A percentile compares a stretch with the other conserved stretches of the same genome.
Evolutionary conservation across 2,113 vertebrate species (phyloP).

Genomic region (Melanocharis versteri): DNA sequence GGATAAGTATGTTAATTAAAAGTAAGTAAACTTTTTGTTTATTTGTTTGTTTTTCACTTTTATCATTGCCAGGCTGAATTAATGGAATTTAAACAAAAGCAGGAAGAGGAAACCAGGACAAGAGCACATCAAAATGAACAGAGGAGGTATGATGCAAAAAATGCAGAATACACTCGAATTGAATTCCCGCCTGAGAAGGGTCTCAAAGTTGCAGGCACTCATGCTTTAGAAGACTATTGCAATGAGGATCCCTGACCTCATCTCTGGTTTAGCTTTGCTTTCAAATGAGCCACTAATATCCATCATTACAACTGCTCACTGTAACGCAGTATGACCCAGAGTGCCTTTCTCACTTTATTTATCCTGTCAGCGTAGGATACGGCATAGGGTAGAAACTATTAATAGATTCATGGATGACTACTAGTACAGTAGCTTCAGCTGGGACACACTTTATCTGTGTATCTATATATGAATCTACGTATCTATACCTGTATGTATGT

Average conservation of each 20-base stretch:
- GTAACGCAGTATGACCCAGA: not conserved
- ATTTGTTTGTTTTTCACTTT: not conserved
- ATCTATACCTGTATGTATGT: not conserved
- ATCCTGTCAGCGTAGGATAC: not conserved
- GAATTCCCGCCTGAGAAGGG: not conserved
- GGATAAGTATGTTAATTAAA: not conserved
- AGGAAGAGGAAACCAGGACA: constrained; percentile 65
- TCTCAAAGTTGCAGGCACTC: not conserved
- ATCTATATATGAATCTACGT: not conserved
- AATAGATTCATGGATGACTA: not conserved
- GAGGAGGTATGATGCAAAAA: constrained; percentile 70
- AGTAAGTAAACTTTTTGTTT: not conserved
- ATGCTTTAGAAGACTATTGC: not conserved
- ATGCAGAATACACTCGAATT: not conserved
- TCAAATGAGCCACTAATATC: not conserved
- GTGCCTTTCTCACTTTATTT: not conserved
- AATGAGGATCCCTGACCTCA: not conserved
- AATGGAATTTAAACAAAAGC: constrained; percentile 62
- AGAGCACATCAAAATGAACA: constrained; percentile 67
- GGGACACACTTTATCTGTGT: not conserved
- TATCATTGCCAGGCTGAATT: constrained; percentile 69
- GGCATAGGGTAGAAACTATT: not conserved
- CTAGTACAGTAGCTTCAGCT: not conserved
- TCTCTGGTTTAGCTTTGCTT: not conserved
- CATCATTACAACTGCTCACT: not conserved